Evolutionary conservation across 1,140 invertebrate genomes (phyloP), one percentile per base, ranked within the genome.

Genomic region (Drosophila melanogaster): DNA sequence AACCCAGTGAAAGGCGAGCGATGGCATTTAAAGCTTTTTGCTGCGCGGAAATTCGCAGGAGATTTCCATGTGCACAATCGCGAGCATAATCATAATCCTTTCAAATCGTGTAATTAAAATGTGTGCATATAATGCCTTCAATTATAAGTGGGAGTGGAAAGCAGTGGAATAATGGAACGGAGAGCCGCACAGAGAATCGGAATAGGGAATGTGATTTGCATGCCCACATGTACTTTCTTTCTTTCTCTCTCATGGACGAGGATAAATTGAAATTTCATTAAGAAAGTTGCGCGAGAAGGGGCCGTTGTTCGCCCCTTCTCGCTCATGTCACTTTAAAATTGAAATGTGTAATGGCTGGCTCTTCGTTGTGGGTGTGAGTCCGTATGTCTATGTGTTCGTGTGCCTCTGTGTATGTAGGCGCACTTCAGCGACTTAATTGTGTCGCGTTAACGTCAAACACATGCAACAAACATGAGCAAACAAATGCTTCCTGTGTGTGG

Each of bases 401-500:
- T 33, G 33, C 55, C 14, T 41, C 26, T 37, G 58, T 57, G 26
- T 50, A 35, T 70, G 60, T 73, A 26, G 79, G 78, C 79, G 83
- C 83, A 87, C 83, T 86, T 86, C 83, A 87, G 79, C 83, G 83
- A 86, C 83, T 86, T 86, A 86, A 86, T 86, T 86, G 83, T 86
- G 83, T 87, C 83, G 83, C 85, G 83, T 86, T 87, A 86, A 86
- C 83, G 83, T 86, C 83, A 86, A 87, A 86, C 83, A 86, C 83
- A 86, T 86, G 83, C 83, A 86, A 86, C 83, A 86, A 86, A 86
- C 83, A 87, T 86, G 75, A 75, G 79, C 83, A 87, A 86, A 86
- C 83, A 86, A 87, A 87, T 87, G 76, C 77, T 55, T 67, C 70
- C 44, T 46, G 43, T 55, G 47, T 60, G 40, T 26, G n/a, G 40